phyloP scores from a whole-genome alignment of 2,113 vertebrate genomes.

The Mastomys coucha region DNA sequence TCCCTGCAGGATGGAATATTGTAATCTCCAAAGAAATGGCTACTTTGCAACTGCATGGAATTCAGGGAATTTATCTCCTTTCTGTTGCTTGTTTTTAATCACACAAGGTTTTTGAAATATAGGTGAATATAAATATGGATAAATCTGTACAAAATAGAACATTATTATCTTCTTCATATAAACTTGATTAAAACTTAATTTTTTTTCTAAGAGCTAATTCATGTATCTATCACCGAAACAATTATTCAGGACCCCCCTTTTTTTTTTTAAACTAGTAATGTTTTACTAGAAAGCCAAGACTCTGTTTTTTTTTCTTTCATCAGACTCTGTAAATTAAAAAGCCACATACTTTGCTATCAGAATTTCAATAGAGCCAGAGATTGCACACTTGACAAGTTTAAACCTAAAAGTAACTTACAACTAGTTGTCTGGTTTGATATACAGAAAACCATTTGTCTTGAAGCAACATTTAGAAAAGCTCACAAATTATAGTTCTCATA shows the following conservation, averaged over 20 bases:
- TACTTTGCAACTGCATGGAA: neutral
- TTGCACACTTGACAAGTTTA: neutral
- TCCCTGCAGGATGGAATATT: neutral
- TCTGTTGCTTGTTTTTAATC: neutral
- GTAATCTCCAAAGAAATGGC: neutral
- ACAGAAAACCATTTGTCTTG: neutral
- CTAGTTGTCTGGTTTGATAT: neutral
- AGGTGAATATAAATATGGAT: neutral
- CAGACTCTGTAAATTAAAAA: neutral
- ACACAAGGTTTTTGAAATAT: constrained; percentile 29
- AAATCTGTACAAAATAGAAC: neutral
- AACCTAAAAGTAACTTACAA: constrained; percentile 5
- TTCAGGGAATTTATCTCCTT: no score
- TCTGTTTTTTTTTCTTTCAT: neutral
- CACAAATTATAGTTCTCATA: neutral
- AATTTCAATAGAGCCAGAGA: neutral
- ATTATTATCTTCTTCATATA: constrained; percentile 1
- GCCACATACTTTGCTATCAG: neutral
- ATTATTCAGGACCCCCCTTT: neutral
- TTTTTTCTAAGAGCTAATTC: neutral
- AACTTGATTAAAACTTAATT: constrained; percentile 8
- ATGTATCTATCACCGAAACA: neutral
- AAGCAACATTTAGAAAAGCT: neutral
- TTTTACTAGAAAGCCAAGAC: neutral
- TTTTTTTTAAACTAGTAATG: neutral